A percentile compares a stretch with the other conserved stretches of the same genome.
These are phyloP conservation scores for Cetonia aurata DNA, from an alignment of 2,888 invertebrate genomes.

Conservation along the genomic window DNA sequence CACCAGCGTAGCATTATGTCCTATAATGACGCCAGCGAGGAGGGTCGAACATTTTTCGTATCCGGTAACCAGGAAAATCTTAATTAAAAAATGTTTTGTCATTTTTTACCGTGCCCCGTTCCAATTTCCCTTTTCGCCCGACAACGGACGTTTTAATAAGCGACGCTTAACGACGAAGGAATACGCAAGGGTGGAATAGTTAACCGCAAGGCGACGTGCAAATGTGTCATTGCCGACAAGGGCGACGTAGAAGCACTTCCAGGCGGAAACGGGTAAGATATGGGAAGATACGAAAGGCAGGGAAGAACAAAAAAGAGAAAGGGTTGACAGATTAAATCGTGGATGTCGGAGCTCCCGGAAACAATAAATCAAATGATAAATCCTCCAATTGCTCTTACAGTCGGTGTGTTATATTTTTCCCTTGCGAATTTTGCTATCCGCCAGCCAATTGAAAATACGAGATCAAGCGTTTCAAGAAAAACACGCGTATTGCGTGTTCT, in stretches of 20 bases:
- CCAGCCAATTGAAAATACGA: no score
- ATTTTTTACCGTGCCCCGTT: conserved; percentile 22
- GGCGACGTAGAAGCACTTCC: conserved; percentile 18
- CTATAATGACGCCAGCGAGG: conserved; percentile 19
- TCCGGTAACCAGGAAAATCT: conserved; percentile 24
- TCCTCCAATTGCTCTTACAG: conserved; percentile 46
- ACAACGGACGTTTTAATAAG: conserved; percentile 38
- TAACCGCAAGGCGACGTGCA: conserved; percentile 41
- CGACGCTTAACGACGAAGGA: conserved; percentile 26
- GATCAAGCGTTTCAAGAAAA: no score
- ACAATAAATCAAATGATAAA: conserved; percentile 57
- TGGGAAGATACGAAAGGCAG: conserved; percentile 18
- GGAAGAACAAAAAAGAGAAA: conserved; percentile 40
- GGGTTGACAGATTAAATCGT: conserved; percentile 56
- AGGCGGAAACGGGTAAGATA: neutral
- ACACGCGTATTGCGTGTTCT: no score
- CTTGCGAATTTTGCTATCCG: conserved; percentile 4
- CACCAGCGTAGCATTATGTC: conserved; percentile 18
- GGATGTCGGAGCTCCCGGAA: conserved; percentile 55
- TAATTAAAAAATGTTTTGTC: conserved; percentile 42
- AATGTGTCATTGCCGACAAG: conserved; percentile 17
- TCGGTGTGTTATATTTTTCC: conserved; percentile 27
- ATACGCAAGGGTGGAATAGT: conserved; percentile 31
- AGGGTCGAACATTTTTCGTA: conserved; percentile 15
- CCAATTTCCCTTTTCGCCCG: conserved; percentile 9